Evolutionary conservation across 2,113 vertebrate genomes (phyloP), one percentile per base, ranked within the genome.

Genomic region (Arenaria interpres): DNA sequence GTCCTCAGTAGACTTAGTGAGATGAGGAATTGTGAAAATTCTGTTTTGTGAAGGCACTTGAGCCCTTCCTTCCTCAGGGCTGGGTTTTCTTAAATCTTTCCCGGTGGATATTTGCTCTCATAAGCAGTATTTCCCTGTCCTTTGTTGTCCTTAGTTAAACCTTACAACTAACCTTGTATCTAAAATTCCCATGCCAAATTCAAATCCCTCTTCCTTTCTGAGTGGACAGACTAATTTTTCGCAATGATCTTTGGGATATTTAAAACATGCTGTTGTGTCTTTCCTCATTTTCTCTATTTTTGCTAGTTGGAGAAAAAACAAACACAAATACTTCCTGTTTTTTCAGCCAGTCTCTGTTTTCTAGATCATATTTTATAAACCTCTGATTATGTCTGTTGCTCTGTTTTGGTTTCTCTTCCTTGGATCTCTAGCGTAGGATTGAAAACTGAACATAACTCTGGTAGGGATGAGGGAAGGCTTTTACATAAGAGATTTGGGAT

Each of bases 111-210:
- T 78, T 95, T 88, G 23, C 73, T 91, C 66, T 88, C 9, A 4
- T 27, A 78, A 56, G 39, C 35, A 60, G 9, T 35, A 25, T 39
- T 79, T 41, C 88, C 20, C 27, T 69, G 32, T 74, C 71, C 68
- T 90, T 84, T 13, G 1, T 68, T 96, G 84, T 80, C 91, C 84
- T 93, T 83, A 66, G 86, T 80, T 90, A 92, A 86, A 90, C 89
- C 54, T 77, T 71, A 27, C 14, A 84, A 14, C 30, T 69, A 68
- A 91, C 19, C 30, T 88, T 25, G 46, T 69, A 35, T 75, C 51
- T 88, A 62, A 89, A 91, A 74, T 54, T 74, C 45, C 60, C 16
- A 45, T 78, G 17, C 46, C 43, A 74, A 39, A 54, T 89, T 57
- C 57, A 81, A 87, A 41, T 78, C 24, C 14, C 9, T 94, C n/a